Percentiles rank a stretch among this genome's conserved stretches.
phyloP scores from a whole-genome alignment of 2,113 vertebrate species.

The Microcebus griseorufus region DNA sequence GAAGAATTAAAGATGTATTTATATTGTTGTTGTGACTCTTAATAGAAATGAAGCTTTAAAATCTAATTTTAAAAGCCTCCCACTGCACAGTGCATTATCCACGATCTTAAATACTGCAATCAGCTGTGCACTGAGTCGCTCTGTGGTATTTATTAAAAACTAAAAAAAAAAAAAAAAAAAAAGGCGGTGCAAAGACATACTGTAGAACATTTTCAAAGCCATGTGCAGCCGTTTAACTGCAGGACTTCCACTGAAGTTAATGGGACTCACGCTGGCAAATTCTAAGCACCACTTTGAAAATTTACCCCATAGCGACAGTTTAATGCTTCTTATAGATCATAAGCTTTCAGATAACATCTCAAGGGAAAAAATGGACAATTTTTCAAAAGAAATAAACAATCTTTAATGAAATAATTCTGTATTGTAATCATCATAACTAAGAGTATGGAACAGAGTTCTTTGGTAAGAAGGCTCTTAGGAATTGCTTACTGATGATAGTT shows the following conservation, averaged over 20 bases:
- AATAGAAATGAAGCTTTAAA: constrained; percentile 61
- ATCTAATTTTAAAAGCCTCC: constrained; percentile 71
- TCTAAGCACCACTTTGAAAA: constrained; percentile 67
- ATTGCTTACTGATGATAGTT: not conserved
- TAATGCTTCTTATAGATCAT: constrained; percentile 62
- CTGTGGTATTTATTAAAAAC: constrained; percentile 62
- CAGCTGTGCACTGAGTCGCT: constrained; percentile 14
- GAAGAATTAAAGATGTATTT: constrained; percentile 64
- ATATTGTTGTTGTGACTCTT: constrained; percentile 61
- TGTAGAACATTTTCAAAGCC: constrained; percentile 45
- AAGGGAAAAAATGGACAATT: constrained; percentile 47
- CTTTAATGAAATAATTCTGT: constrained; percentile 65
- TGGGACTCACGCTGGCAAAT: constrained; percentile 69
- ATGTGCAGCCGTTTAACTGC: constrained; percentile 37
- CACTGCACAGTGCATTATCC: constrained; percentile 59
- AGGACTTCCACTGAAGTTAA: constrained; percentile 63
- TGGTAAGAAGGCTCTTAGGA: not conserved
- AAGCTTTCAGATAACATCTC: constrained; percentile 67
- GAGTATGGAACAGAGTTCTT: not conserved
- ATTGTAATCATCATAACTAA: not conserved
- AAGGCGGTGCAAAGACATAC: not conserved
- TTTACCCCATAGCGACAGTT: constrained; percentile 72
- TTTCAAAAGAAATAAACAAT: constrained; percentile 61
- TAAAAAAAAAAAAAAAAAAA: not conserved
- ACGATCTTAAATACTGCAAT: constrained; percentile 64